Percentiles rank a stretch among this genome's conserved stretches.
These are phyloP conservation scores for Diorhabda sublineata DNA, from an alignment of 1,140 invertebrate genomes.

Conservation along the genomic window DNA sequence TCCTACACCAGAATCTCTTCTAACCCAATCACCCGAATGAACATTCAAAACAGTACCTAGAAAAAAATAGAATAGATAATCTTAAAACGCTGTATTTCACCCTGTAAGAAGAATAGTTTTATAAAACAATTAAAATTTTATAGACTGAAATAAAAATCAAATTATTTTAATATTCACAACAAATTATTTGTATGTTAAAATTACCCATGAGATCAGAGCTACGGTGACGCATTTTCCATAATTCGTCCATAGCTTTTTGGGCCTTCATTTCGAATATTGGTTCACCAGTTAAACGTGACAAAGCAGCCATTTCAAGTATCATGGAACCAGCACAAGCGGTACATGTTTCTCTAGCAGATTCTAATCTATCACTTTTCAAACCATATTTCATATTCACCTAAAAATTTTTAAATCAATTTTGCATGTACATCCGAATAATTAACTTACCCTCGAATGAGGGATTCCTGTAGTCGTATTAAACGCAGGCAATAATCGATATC, in stretches of 20 bases:
- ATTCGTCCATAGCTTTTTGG: constrained; percentile 91
- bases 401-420: not conserved
- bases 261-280: constrained; percentile 93
- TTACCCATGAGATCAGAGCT: constrained; percentile 85
- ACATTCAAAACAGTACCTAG: constrained; percentile 81
- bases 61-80: not conserved
- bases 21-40: constrained; percentile 96
- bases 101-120: too few species aligned
- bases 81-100: too few species aligned
- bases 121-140: too few species aligned
- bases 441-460: constrained; percentile 84
- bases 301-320: constrained; percentile 94
- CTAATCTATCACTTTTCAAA: constrained; percentile 70
- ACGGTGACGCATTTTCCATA: constrained; percentile 92
- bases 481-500: constrained; percentile 86
- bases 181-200: not conserved
- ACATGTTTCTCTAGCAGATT: constrained; percentile 84
- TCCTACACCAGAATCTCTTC: constrained; percentile 94
- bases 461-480: constrained; percentile 98
- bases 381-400: constrained; percentile 88
- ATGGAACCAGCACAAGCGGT: constrained; percentile 98
- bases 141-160: too few species aligned
- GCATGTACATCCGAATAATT: not conserved
- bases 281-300: constrained; percentile 89
- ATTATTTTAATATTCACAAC: too few species aligned